Base-by-base conservation (phyloP, 2,888 invertebrate genomes). In the Scaptomyza reducta region DNA sequence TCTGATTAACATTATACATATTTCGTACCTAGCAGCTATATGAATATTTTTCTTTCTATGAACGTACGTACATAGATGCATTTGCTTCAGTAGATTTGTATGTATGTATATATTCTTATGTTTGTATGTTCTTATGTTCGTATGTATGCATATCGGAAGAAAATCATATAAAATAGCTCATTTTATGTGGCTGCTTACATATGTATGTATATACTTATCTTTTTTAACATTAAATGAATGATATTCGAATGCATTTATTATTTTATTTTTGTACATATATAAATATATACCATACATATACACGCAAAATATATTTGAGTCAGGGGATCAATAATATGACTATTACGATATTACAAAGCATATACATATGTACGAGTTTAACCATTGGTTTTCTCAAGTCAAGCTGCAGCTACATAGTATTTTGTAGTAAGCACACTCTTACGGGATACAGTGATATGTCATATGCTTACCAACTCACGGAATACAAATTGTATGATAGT, bases 1-100 rank as follows among this genome's bases (percentile, higher is more conserved):
- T 83, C 55, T 67, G 70, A 76, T 75, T 76, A 78, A 69, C 49
- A 57, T 50, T 66, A 60, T 58, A 45, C 60, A 41, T 70, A 53
- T 63, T 54, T 45, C 56, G 51, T 59, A 69, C 60, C 57, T 57
- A 64, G 29, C 22, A 64, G 29, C 44, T 64, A 49, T 35, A 42
- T 25, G 16, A 13, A 38, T 40, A 16, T 16, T 38, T 38, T 38
- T 60, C 25, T 47, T 29, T 35, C n/a, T 27, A 33, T 49, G 31
- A 10, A 31, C 10, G 31, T 35, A 31, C 10, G 31, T 35, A 3
- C n/a, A 35, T n/a, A 33, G 22, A 31, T 10, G 31, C 9, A 31
- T 31, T 27, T 27, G 6, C 31, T 31, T 47, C 11, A 46, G 13
- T 33, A 2, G 3, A 10, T 3, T 13, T 35, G 11, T 25, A 35